Base-by-base conservation (phyloP, 2,888 invertebrate genomes). In the Hofmannophila pseudospretella region DNA sequence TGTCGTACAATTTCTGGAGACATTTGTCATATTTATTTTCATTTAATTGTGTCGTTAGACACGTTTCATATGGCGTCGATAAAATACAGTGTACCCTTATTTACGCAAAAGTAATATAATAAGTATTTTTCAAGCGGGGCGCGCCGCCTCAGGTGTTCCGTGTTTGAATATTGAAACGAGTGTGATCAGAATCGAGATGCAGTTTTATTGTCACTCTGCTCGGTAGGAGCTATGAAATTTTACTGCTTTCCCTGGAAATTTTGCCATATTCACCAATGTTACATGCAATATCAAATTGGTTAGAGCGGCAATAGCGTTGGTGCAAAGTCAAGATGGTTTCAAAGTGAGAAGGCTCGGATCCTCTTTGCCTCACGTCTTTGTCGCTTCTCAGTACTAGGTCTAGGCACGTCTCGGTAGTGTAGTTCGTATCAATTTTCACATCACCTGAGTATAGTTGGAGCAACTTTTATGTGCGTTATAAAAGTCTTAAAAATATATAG, bases 101-200 rank as follows among this genome's bases (percentile, higher is more conserved):
- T 80, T 80, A 75, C 65, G 56, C 47, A 61, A 49, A 66, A 65
- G 70, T 67, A 75, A 77, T 79, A 75, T 78, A 63, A 39, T 39
- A 79, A 80, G 71, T 65, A 77, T 79, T 74, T 80, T 71, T 76
- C 71, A 71, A 64, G 58, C 56, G 64, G 58, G 57, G 59, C 56
- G 53, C 60, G 58, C 58, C 54, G 81, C 67, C 82, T 66, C 85
- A 84, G 84, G 81, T 84, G 85, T 59, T 65, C 58, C 70, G 64
- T 66, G 70, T 75, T 70, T 74, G 78, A 80, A 82, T 80, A 84
- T 81, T 66, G 78, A 67, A 76, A 73, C 68, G 77, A 65, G 68
- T 82, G 81, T 81, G 82, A 81, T 80, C 78, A 71, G 84, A 81
- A 85, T 81, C 70, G 81, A 72, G 73, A 82, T 82, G 85, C 82